Base-by-base conservation (phyloP, 2,888 invertebrate genomes). In the Dolomedes plantarius region DNA sequence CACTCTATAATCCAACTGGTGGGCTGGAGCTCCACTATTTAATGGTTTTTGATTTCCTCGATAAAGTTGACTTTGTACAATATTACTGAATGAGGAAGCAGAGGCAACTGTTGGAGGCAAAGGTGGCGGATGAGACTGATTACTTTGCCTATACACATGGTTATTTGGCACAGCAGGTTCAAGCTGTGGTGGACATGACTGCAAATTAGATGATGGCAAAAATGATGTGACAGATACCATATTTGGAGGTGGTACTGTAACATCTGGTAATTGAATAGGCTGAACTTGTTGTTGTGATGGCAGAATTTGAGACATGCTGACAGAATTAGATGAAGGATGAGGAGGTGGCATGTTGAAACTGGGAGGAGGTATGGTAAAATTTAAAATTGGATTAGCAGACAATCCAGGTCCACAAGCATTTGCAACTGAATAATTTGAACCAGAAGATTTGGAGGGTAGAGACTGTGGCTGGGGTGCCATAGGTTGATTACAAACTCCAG, bases 321-420 rank as follows among this genome's bases (percentile, higher is more conserved):
- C 72, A 13, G 80, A 68, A 46, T 50, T 79, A 13, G 80, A 73
- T 62, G 86, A 67, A 36, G 86, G 76, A 41, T 80, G 86, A 65
- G 87, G 87, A 27, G 87, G 87, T 56, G 87, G 87, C 87, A 87
- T 83, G 65, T 46, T 83, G 46, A 87, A 87, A 36, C 71, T 87
- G 50, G 87, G 87, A 39, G 87, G 87, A 67, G 87, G 87, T 68
- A 87, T 68, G 28, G 83, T 73, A 46, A 87, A 87, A 68, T 87
- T 83, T 6, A 83, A 29, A 50, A 87, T 71, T 28, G 80, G 86
- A 41, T 86, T 86, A 41, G 86, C 39, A 41, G 86, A 76, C 46
- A 85, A 50, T 46, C 71, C 23, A 19, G 77, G 77, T 27, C 71
- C 80, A 75, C 86, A 86, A 46, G 68, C 75, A 79, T 76, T 86